phyloP scores from a whole-genome alignment of 1,140 invertebrate genomes.

The Cotesia glomerata region DNA sequence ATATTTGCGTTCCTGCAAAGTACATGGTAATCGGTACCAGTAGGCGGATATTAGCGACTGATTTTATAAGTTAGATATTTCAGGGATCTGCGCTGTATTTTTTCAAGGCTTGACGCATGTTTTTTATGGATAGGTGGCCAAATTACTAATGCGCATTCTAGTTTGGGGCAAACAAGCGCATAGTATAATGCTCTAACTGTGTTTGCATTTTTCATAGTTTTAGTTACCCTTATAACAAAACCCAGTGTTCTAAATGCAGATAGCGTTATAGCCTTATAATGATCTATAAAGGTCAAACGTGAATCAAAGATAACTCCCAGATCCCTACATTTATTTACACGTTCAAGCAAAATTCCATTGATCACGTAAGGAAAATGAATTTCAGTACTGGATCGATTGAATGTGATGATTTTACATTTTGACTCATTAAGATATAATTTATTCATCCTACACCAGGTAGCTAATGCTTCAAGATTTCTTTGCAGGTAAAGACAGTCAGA shows the following conservation, averaged over 20 bases:
- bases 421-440: not conserved
- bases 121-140: no score
- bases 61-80: no score
- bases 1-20: no score
- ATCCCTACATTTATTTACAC: not conserved
- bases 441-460: not conserved
- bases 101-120: no score
- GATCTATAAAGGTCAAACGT: not conserved
- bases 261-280: not conserved
- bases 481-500: not conserved
- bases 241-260: not conserved
- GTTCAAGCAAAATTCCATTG: not conserved
- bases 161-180: no score
- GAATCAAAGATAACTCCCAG: conserved; percentile 1
- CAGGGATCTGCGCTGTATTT: no score
- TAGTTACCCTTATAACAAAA: not conserved
- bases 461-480: not conserved
- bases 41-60: no score
- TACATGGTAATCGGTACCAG: no score
- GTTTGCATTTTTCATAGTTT: not conserved
- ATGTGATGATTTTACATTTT: not conserved
- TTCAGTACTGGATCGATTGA: not conserved
- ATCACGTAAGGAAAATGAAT: not conserved
- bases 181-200: no score
- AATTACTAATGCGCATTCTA: no score